Conservation (phyloP, 2,888 invertebrate species). For the Pasiphila rectangulata region DNA sequence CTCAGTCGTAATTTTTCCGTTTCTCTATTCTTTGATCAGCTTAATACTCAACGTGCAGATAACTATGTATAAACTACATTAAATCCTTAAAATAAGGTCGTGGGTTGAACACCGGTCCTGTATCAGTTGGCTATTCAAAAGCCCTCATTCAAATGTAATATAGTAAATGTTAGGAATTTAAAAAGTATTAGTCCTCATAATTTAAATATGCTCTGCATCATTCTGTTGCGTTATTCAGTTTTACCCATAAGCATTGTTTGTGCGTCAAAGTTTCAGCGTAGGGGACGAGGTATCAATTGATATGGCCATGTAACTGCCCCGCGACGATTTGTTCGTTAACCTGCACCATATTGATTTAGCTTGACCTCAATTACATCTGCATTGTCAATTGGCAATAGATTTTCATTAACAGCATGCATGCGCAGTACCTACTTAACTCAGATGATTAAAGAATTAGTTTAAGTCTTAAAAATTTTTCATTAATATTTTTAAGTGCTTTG, state of each 20-base stretch:
- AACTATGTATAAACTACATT: too few relatives aligned
- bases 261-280: constrained; percentile 38
- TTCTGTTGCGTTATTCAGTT: constrained; percentile 36
- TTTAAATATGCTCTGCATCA: background rate
- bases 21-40: constrained; percentile 30
- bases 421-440: background rate
- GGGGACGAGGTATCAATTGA: constrained; percentile 62
- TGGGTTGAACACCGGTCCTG: too few relatives aligned
- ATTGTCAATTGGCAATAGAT: constrained; percentile 48
- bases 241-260: constrained; percentile 38
- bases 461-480: too few relatives aligned
- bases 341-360: constrained; percentile 61
- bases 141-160: too few relatives aligned
- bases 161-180: too few relatives aligned
- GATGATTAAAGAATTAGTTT: background rate
- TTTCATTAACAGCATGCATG: constrained; percentile 30
- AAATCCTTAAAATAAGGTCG: too few relatives aligned
- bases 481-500: too few relatives aligned
- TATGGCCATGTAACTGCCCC: constrained; percentile 66
- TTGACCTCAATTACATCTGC: constrained; percentile 60
- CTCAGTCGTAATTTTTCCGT: constrained; percentile 18
- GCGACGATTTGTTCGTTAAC: constrained; percentile 75
- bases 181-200: background rate
- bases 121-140: too few relatives aligned
- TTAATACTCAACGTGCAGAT: background rate